Base-by-base conservation (phyloP, 1,140 invertebrate species). In the Trialeurodes vaporariorum region DNA sequence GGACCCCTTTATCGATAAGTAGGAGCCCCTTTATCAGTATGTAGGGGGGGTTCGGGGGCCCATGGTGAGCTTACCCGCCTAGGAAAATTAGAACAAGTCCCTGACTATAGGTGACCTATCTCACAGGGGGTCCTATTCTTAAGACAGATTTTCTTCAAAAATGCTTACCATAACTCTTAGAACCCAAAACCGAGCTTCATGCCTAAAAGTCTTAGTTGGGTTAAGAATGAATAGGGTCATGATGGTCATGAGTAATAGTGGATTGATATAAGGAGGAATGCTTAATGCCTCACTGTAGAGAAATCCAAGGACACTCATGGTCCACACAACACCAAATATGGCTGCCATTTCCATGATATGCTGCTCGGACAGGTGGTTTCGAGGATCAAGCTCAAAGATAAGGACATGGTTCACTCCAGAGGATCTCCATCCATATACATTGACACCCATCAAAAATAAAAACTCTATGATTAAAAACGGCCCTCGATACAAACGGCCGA, bases 371-470 rank as follows among this genome's bases (percentile, higher is more conserved):
- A 93, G 80, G 82, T 99, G 96, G 80, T 98, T 96, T 65, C 98
- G 81, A 0, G 97, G 98, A 81, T 99, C 96, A 62, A 99, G 81
- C 78, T 99, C 97, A 77, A 99, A 99, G 72, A 99, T 99, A 0
- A 99, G 83, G 0, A 99, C 97, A 78, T 99, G 98, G 83, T 99
- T 99, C 2, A 99, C 96, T 13, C 97, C 96, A 0, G 95, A 96
- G 2, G 92, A 93, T 71, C 96, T 82, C 96, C 96, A 99, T n/a
- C 95, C 95, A 78, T 98, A 98, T 22, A 93, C 96, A 76, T 99
- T 99, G 21, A 98, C 87, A 23, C 96, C 96, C 76, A 98, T 94
- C 1, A 98, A 80, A 76, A 98, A 98, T 70, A 98, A 84, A 76
- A 96, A 96, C 72, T 97, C 83, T 65, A 98, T 90, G 40, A 99